Evolutionary conservation across 2,888 invertebrate species (phyloP).

Genomic region (Kuschelorhynchus macadamiae): DNA sequence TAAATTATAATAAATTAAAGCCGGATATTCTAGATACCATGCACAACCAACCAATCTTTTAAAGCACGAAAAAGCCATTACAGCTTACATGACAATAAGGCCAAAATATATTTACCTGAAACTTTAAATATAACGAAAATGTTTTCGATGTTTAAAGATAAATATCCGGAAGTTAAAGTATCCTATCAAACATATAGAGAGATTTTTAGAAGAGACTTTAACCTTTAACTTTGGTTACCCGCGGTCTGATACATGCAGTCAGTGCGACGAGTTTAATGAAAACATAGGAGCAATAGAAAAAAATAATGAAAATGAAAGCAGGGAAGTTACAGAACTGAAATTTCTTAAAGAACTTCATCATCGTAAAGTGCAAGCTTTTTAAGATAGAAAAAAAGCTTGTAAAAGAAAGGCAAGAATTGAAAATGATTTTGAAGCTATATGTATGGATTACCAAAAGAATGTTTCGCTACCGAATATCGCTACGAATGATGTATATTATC

Average conservation of each 20-base stretch:
- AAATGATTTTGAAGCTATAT: no score
- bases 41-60: constrained; percentile 2
- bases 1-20: constrained; percentile 10
- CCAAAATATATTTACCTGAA: constrained; percentile 7
- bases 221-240: constrained; percentile 14
- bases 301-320: no score
- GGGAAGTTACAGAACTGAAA: no score
- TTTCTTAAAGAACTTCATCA: no score
- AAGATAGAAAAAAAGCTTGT: no score
- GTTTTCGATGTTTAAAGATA: constrained; percentile 14
- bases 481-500: not conserved
- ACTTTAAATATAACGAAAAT: constrained; percentile 15
- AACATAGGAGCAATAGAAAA: not conserved
- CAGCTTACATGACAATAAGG: constrained; percentile 4
- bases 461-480: no score
- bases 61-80: constrained; percentile 2
- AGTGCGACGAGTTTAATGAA: constrained; percentile 7
- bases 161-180: constrained; percentile 15
- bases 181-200: constrained; percentile 17
- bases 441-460: no score
- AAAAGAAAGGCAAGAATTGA: no score
- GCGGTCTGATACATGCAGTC: constrained; percentile 15
- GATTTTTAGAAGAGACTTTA: constrained; percentile 10
- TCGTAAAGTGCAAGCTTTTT: no score
- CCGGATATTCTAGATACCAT: not conserved